Evolutionary conservation across 2,797 vertebrate genomes (phyloP).

Genomic region (Notolepis coatsorum): DNA sequence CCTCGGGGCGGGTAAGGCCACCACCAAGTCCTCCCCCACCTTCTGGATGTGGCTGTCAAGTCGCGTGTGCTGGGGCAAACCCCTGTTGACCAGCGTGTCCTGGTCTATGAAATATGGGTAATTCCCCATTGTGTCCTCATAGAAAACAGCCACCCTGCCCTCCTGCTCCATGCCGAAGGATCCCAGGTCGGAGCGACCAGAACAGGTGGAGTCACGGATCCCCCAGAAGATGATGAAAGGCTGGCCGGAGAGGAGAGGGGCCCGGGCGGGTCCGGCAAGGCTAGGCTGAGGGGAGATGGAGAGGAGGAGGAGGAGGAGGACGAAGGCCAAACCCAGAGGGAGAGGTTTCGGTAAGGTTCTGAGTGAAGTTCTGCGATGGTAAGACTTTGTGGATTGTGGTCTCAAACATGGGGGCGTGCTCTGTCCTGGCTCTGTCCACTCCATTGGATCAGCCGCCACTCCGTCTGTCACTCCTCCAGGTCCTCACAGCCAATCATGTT

Average conservation of each 20-base stretch:
- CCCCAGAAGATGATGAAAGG: conserved; percentile 85
- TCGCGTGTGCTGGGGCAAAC: conserved; percentile 82
- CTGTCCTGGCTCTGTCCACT: conserved; percentile 46
- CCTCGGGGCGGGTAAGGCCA: conserved; percentile 72
- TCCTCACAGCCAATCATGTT: conserved; percentile 65
- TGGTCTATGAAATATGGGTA: conserved; percentile 80
- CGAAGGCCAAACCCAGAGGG: conserved; percentile 22
- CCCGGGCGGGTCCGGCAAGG: conserved; percentile 63
- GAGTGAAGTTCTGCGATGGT: conserved; percentile 22
- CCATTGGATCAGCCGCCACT: conserved; percentile 67
- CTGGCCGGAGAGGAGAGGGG: conserved; percentile 80
- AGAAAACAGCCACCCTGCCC: conserved; percentile 78
- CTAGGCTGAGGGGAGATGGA: conserved; percentile 45
- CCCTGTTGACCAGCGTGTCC: conserved; percentile 73
- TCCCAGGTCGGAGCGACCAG: conserved; percentile 64
- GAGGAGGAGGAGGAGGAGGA: conserved; percentile 52
- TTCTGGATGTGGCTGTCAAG: conserved; percentile 80
- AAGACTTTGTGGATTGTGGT: conserved; percentile 15
- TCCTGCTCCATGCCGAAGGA: conserved; percentile 79
- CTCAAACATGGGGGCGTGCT: conserved; percentile 41
- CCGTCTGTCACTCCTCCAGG: conserved; percentile 53
- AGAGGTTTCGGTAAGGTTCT: neutral
- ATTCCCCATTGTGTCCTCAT: conserved; percentile 79
- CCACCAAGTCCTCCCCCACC: conserved; percentile 73
- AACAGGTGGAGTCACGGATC: conserved; percentile 76